Conservation (phyloP, 2,113 vertebrate genomes). For the Brachyhypopomus occidentalis region DNA sequence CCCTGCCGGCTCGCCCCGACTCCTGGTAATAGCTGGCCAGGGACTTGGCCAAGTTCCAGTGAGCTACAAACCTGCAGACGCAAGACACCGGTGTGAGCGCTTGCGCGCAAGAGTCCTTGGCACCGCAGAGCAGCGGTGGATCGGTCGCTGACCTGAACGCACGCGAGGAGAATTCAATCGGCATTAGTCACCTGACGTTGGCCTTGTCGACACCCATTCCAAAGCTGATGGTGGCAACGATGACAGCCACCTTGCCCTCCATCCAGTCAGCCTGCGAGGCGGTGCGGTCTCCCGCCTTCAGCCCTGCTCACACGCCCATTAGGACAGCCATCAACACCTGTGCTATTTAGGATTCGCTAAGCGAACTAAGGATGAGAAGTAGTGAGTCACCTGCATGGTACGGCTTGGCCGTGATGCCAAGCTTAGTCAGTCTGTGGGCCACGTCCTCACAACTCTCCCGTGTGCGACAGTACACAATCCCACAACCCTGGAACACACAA, state of each 20-base stretch:
- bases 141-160: background rate
- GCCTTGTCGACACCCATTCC: conserved; percentile 99
- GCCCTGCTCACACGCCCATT: conserved; percentile 68
- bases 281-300: conserved; percentile 86
- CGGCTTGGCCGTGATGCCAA: conserved; percentile 85
- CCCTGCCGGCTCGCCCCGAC: conserved; percentile 92
- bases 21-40: conserved; percentile 98
- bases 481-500: conserved; percentile 80
- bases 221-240: conserved; percentile 97
- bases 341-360: background rate
- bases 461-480: conserved; percentile 96
- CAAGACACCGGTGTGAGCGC: background rate
- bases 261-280: conserved; percentile 92
- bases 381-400: conserved; percentile 89
- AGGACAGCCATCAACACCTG: background rate
- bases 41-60: conserved; percentile 97
- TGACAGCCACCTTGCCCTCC: conserved; percentile 88
- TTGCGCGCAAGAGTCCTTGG: too few relatives aligned
- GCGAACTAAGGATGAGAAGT: background rate
- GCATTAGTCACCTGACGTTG: conserved; percentile 83
- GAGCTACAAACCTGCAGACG: conserved; percentile 87
- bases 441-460: conserved; percentile 91
- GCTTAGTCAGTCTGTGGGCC: conserved; percentile 83
- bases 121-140: background rate
- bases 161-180: background rate